These are phyloP conservation scores for Tachystola acroxantha DNA, from an alignment of 2,888 invertebrate species.

Conservation along the genomic window DNA sequence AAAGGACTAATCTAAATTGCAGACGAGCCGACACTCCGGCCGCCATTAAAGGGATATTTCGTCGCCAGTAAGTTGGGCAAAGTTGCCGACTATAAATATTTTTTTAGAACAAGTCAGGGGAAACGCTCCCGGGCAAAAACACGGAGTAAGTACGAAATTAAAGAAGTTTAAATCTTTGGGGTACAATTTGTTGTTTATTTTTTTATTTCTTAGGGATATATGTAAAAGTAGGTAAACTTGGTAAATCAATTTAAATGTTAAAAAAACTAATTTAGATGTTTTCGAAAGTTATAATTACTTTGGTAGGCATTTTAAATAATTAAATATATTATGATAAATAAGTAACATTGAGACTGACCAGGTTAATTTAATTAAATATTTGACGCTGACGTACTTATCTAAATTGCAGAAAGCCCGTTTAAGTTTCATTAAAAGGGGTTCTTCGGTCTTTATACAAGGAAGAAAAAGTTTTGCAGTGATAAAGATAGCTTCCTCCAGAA, in stretches of 20 bases:
- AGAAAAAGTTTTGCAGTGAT: conserved; percentile 67
- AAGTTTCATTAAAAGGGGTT: conserved; percentile 62
- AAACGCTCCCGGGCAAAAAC: conserved; percentile 45
- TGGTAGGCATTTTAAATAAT: too few species aligned
- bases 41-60: conserved; percentile 76
- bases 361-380: background rate
- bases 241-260: too few species aligned
- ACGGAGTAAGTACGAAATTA: conserved; percentile 41
- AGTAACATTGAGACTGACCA: too few species aligned
- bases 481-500: conserved; percentile 64
- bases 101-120: conserved; percentile 50
- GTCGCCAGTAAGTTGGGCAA: conserved; percentile 64
- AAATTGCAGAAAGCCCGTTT: conserved; percentile 53
- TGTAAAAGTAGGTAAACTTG: too few species aligned
- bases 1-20: conserved; percentile 79
- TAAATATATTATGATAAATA: too few species aligned
- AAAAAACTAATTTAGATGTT: too few species aligned
- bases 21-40: conserved; percentile 74
- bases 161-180: conserved; percentile 20
- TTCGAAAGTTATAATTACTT: too few species aligned
- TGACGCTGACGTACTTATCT: conserved; percentile 40
- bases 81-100: conserved; percentile 71
- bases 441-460: conserved; percentile 41
- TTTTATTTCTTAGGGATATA: background rate
- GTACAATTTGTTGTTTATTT: conserved; percentile 11